Conservation (phyloP, 2,113 vertebrate species). For the Scolopax mira region DNA sequence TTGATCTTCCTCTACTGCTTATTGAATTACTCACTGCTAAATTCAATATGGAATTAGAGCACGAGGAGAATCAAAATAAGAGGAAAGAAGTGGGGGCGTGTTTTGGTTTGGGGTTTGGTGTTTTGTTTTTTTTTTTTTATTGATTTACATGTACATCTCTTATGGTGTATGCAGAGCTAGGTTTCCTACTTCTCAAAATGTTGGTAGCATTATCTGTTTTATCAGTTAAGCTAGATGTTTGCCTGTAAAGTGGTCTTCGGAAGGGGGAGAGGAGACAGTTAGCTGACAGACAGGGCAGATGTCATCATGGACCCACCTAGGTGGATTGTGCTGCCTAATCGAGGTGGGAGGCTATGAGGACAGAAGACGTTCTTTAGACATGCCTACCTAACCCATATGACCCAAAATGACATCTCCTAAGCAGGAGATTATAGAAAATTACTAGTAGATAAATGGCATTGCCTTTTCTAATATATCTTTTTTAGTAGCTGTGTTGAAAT, state of each 20-base stretch:
- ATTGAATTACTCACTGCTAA: slow-evolving; percentile 37
- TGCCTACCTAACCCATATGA: not conserved
- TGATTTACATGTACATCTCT: not conserved
- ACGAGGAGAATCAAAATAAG: not conserved
- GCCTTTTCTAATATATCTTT: not conserved
- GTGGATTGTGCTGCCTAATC: not conserved
- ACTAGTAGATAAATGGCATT: not conserved
- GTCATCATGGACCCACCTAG: not conserved
- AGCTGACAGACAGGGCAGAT: not conserved
- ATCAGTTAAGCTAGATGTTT: not conserved
- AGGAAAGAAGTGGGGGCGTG: not conserved
- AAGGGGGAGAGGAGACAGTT: not conserved
- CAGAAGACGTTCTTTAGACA: not conserved
- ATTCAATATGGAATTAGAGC: slow-evolving; percentile 28
- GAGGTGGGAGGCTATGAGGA: not conserved
- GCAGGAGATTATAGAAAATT: not conserved
- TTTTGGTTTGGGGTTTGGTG: not conserved
- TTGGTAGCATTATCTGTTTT: not conserved
- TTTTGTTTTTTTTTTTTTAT: not conserved
- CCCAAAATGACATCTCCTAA: not conserved
- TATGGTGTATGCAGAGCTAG: not conserved
- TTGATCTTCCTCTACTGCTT: slow-evolving; percentile 25
- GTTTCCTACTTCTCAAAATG: not conserved
- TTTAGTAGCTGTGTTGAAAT: not conserved
- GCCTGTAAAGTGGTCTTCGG: not conserved